phyloP scores from a whole-genome alignment of 23 tunicate genomes.

The Halocynthia aurantium region DNA sequence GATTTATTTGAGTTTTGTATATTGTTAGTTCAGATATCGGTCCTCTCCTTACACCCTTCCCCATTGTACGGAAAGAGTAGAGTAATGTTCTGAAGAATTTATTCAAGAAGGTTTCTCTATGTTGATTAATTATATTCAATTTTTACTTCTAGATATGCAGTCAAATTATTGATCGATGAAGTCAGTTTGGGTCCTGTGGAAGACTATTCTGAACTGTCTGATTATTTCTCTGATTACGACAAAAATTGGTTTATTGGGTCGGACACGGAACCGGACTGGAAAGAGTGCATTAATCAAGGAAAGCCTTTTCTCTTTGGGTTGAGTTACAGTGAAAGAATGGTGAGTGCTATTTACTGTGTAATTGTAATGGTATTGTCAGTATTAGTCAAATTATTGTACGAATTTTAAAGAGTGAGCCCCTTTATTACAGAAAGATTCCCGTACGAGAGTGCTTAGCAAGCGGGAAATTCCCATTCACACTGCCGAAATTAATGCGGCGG shows the following conservation, averaged over 20 bases:
- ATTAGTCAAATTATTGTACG: not conserved
- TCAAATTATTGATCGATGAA: conserved; percentile 63
- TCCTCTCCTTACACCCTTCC: too few relatives aligned
- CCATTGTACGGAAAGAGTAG: not conserved
- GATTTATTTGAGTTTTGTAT: not conserved
- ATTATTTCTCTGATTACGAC: conserved; percentile 47
- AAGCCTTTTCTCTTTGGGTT: conserved; percentile 3
- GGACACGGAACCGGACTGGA: conserved; percentile 29
- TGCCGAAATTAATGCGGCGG: conserved; percentile 32
- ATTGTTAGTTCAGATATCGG: not conserved
- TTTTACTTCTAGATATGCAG: conserved; percentile 29
- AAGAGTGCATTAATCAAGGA: not conserved
- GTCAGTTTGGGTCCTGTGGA: conserved; percentile 61
- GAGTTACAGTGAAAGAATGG: not conserved
- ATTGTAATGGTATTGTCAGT: too few relatives aligned
- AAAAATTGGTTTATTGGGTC: conserved; percentile 38
- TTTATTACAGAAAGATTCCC: conserved; percentile 18
- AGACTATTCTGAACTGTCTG: conserved; percentile 20
- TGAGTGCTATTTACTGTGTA: not conserved
- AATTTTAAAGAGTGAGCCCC: not conserved
- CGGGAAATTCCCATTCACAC: conserved; percentile 40
- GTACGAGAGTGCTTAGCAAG: conserved; percentile 33
- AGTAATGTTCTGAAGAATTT: not conserved
- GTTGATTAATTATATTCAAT: not conserved
- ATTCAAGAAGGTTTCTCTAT: too few relatives aligned